These are phyloP conservation scores for Cotesia glomerata DNA, from an alignment of 1,140 invertebrate genomes.

Conservation along the genomic window DNA sequence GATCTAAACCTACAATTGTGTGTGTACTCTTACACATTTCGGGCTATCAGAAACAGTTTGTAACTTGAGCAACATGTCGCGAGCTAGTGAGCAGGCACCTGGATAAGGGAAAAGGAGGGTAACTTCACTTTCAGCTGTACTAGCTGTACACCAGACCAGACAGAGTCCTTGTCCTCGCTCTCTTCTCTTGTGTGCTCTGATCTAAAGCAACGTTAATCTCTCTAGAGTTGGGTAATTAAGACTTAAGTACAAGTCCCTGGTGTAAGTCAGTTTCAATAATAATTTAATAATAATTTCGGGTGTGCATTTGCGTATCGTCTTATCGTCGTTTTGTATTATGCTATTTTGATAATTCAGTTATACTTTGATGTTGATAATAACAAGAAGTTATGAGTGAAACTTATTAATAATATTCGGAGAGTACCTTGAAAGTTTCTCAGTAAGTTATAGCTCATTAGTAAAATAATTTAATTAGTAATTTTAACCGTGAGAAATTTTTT, in stretches of 20 bases:
- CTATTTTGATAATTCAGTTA: too few relatives aligned
- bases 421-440: too few relatives aligned
- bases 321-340: neutral
- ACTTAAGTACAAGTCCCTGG: slow-evolving; percentile 46
- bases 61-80: slow-evolving; percentile 34
- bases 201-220: slow-evolving; percentile 43
- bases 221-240: slow-evolving; percentile 50
- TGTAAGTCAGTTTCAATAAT: slow-evolving; percentile 40
- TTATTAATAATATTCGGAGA: too few relatives aligned
- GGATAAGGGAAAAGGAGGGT: slow-evolving; percentile 44
- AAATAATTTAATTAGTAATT: too few relatives aligned
- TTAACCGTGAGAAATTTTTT: too few relatives aligned
- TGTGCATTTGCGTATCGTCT: neutral
- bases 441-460: too few relatives aligned
- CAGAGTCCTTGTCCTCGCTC: slow-evolving; percentile 11
- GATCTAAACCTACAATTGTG: neutral
- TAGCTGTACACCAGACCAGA: neutral
- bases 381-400: too few relatives aligned
- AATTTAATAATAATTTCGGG: slow-evolving; percentile 46
- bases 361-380: too few relatives aligned
- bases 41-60: slow-evolving; percentile 47
- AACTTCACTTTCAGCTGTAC: slow-evolving; percentile 47
- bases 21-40: slow-evolving; percentile 23
- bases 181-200: slow-evolving; percentile 27
- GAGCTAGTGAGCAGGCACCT: slow-evolving; percentile 40